Evolutionary conservation across 92 coral and sea anemone species (phyloP).

Genomic region (Epizoanthus fatuus): DNA sequence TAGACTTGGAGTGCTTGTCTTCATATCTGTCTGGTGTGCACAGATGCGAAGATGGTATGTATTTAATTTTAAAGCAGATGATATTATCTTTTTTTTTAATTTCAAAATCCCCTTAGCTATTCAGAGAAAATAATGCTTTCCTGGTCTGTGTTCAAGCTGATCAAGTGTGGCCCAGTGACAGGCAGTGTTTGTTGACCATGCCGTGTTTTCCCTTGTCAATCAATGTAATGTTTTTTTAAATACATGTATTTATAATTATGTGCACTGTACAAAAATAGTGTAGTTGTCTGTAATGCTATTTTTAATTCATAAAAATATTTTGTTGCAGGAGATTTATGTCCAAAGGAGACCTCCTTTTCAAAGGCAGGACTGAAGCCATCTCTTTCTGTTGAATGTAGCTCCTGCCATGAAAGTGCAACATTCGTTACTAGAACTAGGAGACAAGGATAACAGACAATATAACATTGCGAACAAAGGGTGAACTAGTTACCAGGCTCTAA

Average conservation of each 20-base stretch:
- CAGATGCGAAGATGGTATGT: conserved; percentile 15
- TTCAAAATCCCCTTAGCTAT: conserved; percentile 26
- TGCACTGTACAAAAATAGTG: background rate
- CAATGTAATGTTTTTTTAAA: background rate
- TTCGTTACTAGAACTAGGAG: no score
- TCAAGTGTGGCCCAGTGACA: conserved; percentile 6
- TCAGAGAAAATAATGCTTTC: conserved; percentile 20
- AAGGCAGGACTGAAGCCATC: conserved; percentile 30
- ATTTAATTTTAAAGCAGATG: background rate
- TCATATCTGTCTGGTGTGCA: conserved; percentile 30
- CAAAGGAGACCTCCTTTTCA: conserved; percentile 18
- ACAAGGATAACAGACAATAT: no score
- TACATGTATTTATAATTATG: background rate
- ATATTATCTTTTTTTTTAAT: background rate
- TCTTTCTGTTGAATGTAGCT: background rate
- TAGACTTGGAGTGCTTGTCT: background rate
- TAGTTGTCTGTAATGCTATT: background rate
- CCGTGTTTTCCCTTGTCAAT: background rate
- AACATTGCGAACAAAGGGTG: no score
- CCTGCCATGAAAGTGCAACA: no score
- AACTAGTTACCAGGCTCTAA: no score
- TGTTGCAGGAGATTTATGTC: conserved; percentile 21
- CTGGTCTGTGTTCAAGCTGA: conserved; percentile 37
- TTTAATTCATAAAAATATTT: background rate
- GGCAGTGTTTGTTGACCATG: background rate